phyloP scores from a whole-genome alignment of 2,888 invertebrate species.

The Euspilapteryx auroguttella region DNA sequence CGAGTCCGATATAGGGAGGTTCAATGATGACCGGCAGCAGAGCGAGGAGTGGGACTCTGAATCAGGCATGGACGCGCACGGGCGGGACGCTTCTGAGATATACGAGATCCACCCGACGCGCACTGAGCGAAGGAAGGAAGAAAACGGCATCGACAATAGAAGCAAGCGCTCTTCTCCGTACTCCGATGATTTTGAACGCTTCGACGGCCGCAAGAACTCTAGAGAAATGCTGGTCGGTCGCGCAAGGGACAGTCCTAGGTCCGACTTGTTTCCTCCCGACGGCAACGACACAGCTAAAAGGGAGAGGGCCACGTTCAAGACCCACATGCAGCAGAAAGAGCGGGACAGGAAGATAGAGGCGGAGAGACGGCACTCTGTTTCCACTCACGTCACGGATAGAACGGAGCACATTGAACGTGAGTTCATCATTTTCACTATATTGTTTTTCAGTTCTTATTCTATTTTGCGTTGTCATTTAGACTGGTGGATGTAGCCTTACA shows the following conservation, averaged over 20 bases:
- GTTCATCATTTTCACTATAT: slow-evolving; percentile 12
- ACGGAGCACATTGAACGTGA: slow-evolving; percentile 57
- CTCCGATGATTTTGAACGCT: slow-evolving; percentile 46
- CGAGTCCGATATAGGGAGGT: slow-evolving; percentile 34
- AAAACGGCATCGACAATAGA: slow-evolving; percentile 29
- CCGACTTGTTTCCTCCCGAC: slow-evolving; percentile 35
- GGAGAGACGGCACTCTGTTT: slow-evolving; percentile 74
- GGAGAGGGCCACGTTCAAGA: slow-evolving; percentile 67
- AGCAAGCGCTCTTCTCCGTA: slow-evolving; percentile 36
- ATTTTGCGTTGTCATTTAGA: background rate
- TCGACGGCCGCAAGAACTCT: slow-evolving; percentile 50
- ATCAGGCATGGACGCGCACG: slow-evolving; percentile 32
- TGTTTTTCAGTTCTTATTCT: slow-evolving; percentile 1
- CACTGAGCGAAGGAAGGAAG: slow-evolving; percentile 32
- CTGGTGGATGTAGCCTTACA: too few relatives aligned
- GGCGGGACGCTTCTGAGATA: slow-evolving; percentile 46
- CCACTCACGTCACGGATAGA: slow-evolving; percentile 74
- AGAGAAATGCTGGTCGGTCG: slow-evolving; percentile 51
- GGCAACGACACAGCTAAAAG: slow-evolving; percentile 28
- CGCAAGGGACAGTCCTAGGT: slow-evolving; percentile 42
- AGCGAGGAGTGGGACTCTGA: slow-evolving; percentile 55
- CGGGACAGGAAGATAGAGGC: slow-evolving; percentile 64
- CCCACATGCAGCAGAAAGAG: slow-evolving; percentile 72
- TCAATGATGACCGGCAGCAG: slow-evolving; percentile 22
- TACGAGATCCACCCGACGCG: slow-evolving; percentile 44